A percentile compares a stretch with the other conserved stretches of the same genome.
Conservation (phyloP, 2,797 vertebrate species). For the Macroramphosus scolopax region DNA sequence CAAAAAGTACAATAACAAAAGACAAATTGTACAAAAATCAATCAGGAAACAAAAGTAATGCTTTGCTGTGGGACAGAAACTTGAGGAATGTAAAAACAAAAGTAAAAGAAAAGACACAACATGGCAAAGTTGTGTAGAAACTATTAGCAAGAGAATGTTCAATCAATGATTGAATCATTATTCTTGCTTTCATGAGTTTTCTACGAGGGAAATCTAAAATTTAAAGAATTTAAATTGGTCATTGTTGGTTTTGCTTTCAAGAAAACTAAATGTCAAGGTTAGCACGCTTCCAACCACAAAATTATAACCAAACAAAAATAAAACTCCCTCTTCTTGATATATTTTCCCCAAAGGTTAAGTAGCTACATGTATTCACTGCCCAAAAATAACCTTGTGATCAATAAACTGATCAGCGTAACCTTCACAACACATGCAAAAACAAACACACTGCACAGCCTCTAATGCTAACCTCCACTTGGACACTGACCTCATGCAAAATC, state of each 20-base stretch:
- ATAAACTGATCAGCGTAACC: conserved; percentile 29
- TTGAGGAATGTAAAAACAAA: conserved; percentile 56
- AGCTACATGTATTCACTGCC: conserved; percentile 24
- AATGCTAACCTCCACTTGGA: conserved; percentile 15
- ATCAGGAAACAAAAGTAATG: conserved; percentile 38
- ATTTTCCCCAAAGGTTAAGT: conserved; percentile 9
- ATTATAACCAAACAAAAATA: conserved; percentile 6
- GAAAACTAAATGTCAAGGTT: too few relatives aligned
- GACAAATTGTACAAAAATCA: conserved; percentile 46
- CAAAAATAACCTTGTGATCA: conserved; percentile 25
- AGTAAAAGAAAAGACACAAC: too few relatives aligned
- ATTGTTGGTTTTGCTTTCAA: conserved; percentile 32
- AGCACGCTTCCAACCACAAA: background rate
- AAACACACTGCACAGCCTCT: conserved; percentile 28
- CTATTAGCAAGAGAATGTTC: conserved; percentile 9
- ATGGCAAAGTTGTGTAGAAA: too few relatives aligned
- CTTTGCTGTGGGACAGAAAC: conserved; percentile 21
- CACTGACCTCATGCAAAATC: conserved; percentile 16
- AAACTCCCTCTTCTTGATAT: conserved; percentile 3
- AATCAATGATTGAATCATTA: conserved; percentile 2
- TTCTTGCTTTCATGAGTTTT: conserved; percentile 16
- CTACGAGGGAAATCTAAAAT: conserved; percentile 14
- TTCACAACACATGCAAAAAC: conserved; percentile 46
- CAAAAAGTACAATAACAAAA: conserved; percentile 61
- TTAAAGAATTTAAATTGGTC: conserved; percentile 10